Evolutionary conservation across 92 coral and sea anemone species (phyloP).

Genomic region (Pocillopora meandrina): DNA sequence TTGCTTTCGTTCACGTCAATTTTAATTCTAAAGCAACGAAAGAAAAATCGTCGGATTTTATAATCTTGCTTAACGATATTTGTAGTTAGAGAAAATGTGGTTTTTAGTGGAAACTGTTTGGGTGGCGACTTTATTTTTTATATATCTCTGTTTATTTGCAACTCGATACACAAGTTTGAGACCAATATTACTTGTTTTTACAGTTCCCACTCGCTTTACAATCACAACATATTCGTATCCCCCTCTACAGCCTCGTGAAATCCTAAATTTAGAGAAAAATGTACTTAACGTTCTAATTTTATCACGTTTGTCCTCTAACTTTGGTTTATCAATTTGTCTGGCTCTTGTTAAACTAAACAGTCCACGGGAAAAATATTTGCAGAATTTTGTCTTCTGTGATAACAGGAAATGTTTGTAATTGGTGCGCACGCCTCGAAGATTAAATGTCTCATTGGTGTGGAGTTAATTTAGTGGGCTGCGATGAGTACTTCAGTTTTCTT

Average conservation of each 20-base stretch:
- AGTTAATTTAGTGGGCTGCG: constrained; percentile 12
- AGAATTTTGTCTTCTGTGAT: constrained; percentile 21
- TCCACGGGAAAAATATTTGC: neutral
- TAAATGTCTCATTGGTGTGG: constrained; percentile 30
- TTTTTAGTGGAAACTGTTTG: neutral
- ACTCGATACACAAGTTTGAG: neutral
- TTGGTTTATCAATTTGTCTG: constrained; percentile 3
- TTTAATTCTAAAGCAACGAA: no score
- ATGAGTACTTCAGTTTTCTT: constrained; percentile 13
- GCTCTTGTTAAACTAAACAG: neutral
- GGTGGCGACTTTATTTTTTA: neutral
- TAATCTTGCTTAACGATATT: neutral
- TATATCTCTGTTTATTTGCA: constrained; percentile 6
- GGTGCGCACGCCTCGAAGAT: constrained; percentile 23
- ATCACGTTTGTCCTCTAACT: neutral
- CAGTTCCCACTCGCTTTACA: neutral
- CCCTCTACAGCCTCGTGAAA: neutral
- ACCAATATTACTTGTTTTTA: neutral
- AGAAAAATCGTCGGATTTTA: no score
- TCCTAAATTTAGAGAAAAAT: neutral
- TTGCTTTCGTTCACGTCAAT: no score
- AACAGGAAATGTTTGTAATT: constrained; percentile 37
- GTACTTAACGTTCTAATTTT: neutral
- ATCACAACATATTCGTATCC: neutral
- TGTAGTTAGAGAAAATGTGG: neutral